These are phyloP conservation scores for Platichthys flesus DNA, from an alignment of 2,113 vertebrate genomes.

Conservation along the genomic window DNA sequence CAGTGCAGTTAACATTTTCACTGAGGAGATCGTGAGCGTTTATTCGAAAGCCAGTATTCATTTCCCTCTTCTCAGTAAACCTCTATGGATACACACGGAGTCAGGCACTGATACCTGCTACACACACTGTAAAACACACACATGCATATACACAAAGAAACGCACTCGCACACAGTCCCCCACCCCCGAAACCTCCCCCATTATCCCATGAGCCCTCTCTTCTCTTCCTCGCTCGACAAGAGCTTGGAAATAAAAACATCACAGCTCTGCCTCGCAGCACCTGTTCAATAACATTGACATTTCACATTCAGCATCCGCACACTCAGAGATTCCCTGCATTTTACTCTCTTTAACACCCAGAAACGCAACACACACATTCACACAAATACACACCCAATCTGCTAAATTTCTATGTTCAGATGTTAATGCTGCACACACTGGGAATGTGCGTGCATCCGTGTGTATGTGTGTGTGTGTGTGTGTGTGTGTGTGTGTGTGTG, in stretches of 20 bases:
- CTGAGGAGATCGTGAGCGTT: slow-evolving; percentile 57
- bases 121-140: slow-evolving; percentile 35
- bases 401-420: neutral
- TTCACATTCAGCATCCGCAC: slow-evolving; percentile 79
- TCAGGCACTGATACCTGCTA: slow-evolving; percentile 38
- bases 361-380: slow-evolving; percentile 56
- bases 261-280: slow-evolving; percentile 81
- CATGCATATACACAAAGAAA: slow-evolving; percentile 17
- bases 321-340: slow-evolving; percentile 65
- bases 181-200: slow-evolving; percentile 63
- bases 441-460: neutral
- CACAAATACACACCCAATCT: slow-evolving; percentile 38
- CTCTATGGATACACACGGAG: slow-evolving; percentile 53
- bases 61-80: slow-evolving; percentile 66
- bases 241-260: slow-evolving; percentile 84
- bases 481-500: neutral
- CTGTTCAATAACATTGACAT: slow-evolving; percentile 86
- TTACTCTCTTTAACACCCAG: slow-evolving; percentile 71
- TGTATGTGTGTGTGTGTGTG: neutral
- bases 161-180: slow-evolving; percentile 42
- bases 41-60: slow-evolving; percentile 57
- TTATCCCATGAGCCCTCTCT: slow-evolving; percentile 79
- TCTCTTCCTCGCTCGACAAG: slow-evolving; percentile 73
- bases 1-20: slow-evolving; percentile 57
- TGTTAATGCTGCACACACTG: neutral